Percentiles rank a stretch among this genome's conserved stretches.
Conservation (phyloP, 2,888 invertebrate genomes). For the Euplexia lucipara region DNA sequence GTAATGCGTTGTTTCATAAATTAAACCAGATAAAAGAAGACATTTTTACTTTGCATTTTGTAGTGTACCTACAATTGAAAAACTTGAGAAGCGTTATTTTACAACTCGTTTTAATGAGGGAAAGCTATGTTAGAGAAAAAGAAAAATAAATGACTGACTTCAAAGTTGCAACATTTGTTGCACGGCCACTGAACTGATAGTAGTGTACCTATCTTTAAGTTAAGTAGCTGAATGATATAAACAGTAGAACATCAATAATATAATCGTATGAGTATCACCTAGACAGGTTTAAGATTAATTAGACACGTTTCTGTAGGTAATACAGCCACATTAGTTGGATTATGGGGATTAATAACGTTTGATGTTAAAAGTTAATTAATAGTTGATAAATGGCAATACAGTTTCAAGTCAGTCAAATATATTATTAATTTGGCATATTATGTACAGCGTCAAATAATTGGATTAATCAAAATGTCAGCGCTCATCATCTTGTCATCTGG, state of each 20-base stretch:
- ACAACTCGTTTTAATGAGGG: conserved; percentile 42
- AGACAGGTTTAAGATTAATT: conserved; percentile 32
- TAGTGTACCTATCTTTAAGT: not conserved
- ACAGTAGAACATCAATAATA: conserved; percentile 2
- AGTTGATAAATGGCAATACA: conserved; percentile 58
- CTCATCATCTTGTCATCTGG: conserved; percentile 66
- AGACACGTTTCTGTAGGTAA: conserved; percentile 19
- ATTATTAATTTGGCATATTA: conserved; percentile 67
- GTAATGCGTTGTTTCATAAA: conserved; percentile 59
- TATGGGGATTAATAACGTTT: conserved; percentile 52
- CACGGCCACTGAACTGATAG: not conserved
- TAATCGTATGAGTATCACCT: not conserved
- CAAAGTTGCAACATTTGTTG: not conserved
- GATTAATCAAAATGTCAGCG: conserved; percentile 72
- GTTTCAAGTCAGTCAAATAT: conserved; percentile 62
- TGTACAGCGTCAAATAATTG: conserved; percentile 69
- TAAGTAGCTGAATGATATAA: conserved; percentile 8
- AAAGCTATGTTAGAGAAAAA: conserved; percentile 3
- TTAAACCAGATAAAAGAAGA: conserved; percentile 46
- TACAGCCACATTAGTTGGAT: conserved; percentile 17
- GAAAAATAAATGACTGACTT: conserved; percentile 26
- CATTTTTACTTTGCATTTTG: conserved; percentile 50
- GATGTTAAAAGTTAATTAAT: conserved; percentile 65
- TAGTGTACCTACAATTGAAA: conserved; percentile 30
- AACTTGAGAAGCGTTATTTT: conserved; percentile 40